These are phyloP conservation scores for Agrochola litura DNA, from an alignment of 2,888 invertebrate genomes.

Conservation along the genomic window DNA sequence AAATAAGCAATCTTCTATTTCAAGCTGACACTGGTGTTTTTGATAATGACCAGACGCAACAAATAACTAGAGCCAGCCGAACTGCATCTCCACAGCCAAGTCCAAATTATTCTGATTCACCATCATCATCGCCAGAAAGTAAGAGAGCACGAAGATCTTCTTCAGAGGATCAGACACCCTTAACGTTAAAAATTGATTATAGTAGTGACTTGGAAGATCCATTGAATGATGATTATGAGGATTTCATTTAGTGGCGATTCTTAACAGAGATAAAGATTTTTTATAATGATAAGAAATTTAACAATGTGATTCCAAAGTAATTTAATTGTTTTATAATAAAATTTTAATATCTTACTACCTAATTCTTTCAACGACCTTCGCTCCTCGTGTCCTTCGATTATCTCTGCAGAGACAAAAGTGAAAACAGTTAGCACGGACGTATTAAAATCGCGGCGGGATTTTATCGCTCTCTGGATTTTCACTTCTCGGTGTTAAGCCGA, in stretches of 20 bases:
- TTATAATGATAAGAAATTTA: background rate
- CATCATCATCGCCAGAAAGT: background rate
- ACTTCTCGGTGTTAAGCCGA: no score
- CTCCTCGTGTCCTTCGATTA: background rate
- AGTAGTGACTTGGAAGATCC: background rate
- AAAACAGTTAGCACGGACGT: no score
- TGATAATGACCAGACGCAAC: background rate
- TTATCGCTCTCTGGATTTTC: no score
- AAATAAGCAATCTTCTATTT: slow-evolving; percentile 2
- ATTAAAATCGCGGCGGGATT: no score
- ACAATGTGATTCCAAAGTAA: background rate
- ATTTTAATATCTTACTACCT: background rate
- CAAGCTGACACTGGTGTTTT: slow-evolving; percentile 3
- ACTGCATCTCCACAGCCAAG: background rate
- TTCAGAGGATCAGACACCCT: background rate
- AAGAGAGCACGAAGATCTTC: background rate
- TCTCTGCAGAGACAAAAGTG: background rate
- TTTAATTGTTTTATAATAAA: background rate
- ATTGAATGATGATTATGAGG: background rate
- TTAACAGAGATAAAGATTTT: background rate
- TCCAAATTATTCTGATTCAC: background rate
- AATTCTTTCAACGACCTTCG: background rate
- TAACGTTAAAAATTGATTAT: background rate
- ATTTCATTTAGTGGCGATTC: background rate
- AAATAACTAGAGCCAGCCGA: background rate